phyloP scores from a whole-genome alignment of 2,888 invertebrate species.

The Hemithea aestivaria region DNA sequence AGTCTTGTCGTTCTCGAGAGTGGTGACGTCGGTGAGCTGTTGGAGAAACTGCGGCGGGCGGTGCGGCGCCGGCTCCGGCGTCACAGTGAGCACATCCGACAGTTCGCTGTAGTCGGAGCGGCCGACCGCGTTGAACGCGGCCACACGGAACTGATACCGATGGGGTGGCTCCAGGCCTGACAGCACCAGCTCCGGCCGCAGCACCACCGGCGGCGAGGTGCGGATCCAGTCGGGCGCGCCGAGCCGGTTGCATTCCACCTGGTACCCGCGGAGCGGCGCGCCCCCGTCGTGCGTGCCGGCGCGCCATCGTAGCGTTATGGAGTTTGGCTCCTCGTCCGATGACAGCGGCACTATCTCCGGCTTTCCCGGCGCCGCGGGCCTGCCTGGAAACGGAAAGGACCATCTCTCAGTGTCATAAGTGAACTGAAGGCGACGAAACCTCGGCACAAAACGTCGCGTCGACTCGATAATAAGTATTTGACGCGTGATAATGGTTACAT shows the following conservation, averaged over 20 bases:
- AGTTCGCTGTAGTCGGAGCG: constrained; percentile 90
- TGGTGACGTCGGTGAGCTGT: constrained; percentile 82
- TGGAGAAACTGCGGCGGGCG: constrained; percentile 86
- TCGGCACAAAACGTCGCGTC: too few relatives aligned
- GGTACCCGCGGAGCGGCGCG: constrained; percentile 89
- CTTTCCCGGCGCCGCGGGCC: constrained; percentile 89
- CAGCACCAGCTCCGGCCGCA: constrained; percentile 86
- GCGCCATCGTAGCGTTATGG: constrained; percentile 90
- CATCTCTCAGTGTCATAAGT: constrained; percentile 18
- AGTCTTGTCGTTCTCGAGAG: constrained; percentile 90
- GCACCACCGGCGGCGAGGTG: constrained; percentile 85
- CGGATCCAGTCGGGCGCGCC: constrained; percentile 92
- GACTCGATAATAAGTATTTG: constrained; percentile 55
- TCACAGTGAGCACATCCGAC: constrained; percentile 92
- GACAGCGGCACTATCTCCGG: constrained; percentile 87
- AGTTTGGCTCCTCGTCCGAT: constrained; percentile 87
- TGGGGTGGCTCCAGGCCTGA: constrained; percentile 92
- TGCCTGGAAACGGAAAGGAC: constrained; percentile 76
- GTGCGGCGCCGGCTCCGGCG: constrained; percentile 79
- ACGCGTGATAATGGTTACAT: constrained; percentile 70
- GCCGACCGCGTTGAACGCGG: constrained; percentile 95
- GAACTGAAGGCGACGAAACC: too few relatives aligned
- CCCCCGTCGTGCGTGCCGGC: constrained; percentile 92
- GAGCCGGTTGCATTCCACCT: constrained; percentile 83
- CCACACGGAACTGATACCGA: constrained; percentile 93